Base-by-base conservation (phyloP, 2,797 vertebrate species). In the Lateolabrax maculatus region DNA sequence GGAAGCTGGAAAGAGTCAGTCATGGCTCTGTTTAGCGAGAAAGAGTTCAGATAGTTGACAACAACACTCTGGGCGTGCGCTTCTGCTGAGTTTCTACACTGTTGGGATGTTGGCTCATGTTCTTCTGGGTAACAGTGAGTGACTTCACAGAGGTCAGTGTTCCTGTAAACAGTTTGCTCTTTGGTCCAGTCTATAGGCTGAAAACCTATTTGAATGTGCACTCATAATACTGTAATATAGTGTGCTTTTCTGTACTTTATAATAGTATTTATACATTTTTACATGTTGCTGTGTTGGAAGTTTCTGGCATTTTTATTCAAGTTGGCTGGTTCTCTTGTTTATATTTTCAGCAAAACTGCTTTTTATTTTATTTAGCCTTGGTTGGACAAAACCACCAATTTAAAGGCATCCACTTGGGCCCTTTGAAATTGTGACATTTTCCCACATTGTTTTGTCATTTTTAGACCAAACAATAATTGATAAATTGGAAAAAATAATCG, bases 1-100 rank as follows among this genome's bases (percentile, higher is more conserved):
- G 66, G 77, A 46, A 31, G 66, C 37, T 87, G 70, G 84, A 86
- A 79, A 77, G 75, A 79, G 29, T 68, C 65, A 4, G 69, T 80
- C 80, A 81, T 84, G 69, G 63, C 62, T 81, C 3, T 36, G 31
- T 21, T 43, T 62, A 72, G 55, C 44, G 64, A 73, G 58, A 66
- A 53, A 21, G 72, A 72, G 77, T 75, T 80, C 82, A 84, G 64
- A 27, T 48, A 37, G 76, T 81, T 67, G 72, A 63, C 11, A 51
- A 5, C 31, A 4, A 55, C 16, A 13, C 71, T 71, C 65, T 58
- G 58, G 21, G 51, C 5, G 13, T 58, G 49, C 12, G 21, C 68
- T 65, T 73, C 25, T 27, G 52, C 66, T 1, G 18, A 23, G 23
- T 85, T 89, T 89, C 73, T 61, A 71, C 58, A 39, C 49, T 39